phyloP scores from a whole-genome alignment of 92 coral and sea anemone genomes.

The Umimayanthus chanpuru region DNA sequence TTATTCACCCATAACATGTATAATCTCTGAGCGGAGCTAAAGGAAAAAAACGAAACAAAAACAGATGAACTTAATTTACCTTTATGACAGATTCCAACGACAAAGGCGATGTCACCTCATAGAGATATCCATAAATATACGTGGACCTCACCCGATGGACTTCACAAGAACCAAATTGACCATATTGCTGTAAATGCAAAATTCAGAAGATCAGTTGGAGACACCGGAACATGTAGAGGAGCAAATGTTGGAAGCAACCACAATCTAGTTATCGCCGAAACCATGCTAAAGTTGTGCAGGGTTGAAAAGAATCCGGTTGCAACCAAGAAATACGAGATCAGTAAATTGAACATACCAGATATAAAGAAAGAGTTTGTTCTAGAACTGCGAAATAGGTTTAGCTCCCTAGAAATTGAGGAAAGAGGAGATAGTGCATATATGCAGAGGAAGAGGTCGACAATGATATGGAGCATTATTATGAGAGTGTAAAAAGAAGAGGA shows the following conservation, averaged over 20 bases:
- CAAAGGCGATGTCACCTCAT: conserved; percentile 8
- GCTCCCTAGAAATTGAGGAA: too few relatives aligned
- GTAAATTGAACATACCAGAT: too few relatives aligned
- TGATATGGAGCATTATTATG: neutral
- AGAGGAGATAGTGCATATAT: too few relatives aligned
- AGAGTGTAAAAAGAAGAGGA: conserved; percentile 10
- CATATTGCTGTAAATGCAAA: conserved; percentile 19
- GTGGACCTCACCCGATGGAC: conserved; percentile 30
- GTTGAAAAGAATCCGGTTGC: neutral
- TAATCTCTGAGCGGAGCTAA: neutral
- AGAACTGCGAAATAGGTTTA: too few relatives aligned
- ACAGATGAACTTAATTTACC: neutral
- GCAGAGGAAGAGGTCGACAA: neutral
- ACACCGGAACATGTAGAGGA: conserved; percentile 19
- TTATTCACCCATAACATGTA: neutral
- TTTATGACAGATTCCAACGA: conserved; percentile 4
- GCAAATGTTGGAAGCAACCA: conserved; percentile 17
- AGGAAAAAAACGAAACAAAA: neutral
- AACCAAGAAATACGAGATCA: too few relatives aligned
- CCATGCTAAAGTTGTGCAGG: conserved; percentile 4
- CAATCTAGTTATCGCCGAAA: conserved; percentile 3
- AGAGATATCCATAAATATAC: conserved; percentile 37
- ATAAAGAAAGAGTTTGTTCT: too few relatives aligned
- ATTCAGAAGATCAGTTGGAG: conserved; percentile 20
- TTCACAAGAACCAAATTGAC: conserved; percentile 38